phyloP scores from a whole-genome alignment of 2,888 invertebrate species.

The Onchidella celtica region DNA sequence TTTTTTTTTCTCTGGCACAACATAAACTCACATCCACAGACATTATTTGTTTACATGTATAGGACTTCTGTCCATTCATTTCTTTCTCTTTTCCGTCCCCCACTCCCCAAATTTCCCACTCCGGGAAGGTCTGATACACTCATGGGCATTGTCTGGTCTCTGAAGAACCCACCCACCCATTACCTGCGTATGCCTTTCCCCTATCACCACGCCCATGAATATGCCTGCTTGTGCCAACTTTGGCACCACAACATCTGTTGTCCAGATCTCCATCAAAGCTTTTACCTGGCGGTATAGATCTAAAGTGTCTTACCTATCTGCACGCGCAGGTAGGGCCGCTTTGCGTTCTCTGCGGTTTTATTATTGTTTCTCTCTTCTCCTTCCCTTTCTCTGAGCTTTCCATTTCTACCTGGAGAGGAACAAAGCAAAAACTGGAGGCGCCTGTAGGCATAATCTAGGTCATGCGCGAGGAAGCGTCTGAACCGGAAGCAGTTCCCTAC shows the following conservation, averaged over 20 bases:
- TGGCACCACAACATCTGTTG: background rate
- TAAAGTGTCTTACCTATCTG: background rate
- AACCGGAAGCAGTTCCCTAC: slow-evolving; percentile 8
- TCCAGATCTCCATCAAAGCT: background rate
- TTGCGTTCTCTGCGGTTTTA: background rate
- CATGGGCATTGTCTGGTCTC: too few relatives aligned
- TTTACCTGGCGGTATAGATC: background rate
- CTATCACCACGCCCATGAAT: too few relatives aligned
- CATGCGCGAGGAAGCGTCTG: background rate
- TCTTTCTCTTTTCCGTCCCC: too few relatives aligned
- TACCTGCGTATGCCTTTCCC: too few relatives aligned
- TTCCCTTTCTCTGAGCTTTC: background rate
- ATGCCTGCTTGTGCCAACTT: too few relatives aligned
- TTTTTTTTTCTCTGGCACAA: too few relatives aligned
- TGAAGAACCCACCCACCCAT: too few relatives aligned
- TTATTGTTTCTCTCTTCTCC: background rate
- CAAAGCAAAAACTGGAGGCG: background rate
- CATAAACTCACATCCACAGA: too few relatives aligned
- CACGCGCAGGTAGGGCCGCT: background rate
- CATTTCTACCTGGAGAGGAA: slow-evolving; percentile 12
- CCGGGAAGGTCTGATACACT: too few relatives aligned
- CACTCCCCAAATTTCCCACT: too few relatives aligned
- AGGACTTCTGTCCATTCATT: too few relatives aligned
- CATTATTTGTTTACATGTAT: too few relatives aligned
- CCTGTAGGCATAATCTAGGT: background rate